Conservation (phyloP, 2,113 vertebrate genomes). For the Protobothrops mucrosquamatus region DNA sequence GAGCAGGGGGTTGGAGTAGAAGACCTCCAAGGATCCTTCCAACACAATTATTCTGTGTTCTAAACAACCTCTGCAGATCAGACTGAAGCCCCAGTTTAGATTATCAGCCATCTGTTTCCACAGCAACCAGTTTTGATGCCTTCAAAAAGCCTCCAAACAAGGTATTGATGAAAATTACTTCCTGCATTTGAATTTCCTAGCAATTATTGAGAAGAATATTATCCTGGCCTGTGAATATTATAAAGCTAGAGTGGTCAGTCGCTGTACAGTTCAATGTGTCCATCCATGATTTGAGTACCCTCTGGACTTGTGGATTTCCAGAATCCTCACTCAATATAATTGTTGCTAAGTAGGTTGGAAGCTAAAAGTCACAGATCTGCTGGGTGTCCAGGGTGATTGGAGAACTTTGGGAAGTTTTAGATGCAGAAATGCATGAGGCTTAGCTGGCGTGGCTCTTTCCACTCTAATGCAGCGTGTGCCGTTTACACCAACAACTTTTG, state of each 20-base stretch:
- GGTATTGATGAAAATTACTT: background rate
- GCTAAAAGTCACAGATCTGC: background rate
- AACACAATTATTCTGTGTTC: background rate
- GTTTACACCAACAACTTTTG: background rate
- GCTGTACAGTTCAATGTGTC: background rate
- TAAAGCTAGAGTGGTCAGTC: background rate
- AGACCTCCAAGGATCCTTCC: background rate
- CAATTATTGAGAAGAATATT: background rate
- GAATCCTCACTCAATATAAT: background rate
- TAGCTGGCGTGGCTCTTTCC: background rate
- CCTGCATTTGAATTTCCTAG: background rate
- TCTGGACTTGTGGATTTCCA: background rate
- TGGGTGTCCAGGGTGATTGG: background rate
- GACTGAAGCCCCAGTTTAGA: background rate
- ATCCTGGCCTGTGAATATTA: background rate
- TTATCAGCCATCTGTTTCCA: background rate
- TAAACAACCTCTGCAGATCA: background rate
- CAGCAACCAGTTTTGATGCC: background rate
- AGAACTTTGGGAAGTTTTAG: background rate
- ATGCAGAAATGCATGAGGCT: background rate
- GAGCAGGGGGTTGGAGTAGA: background rate
- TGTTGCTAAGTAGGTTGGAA: background rate
- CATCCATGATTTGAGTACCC: background rate
- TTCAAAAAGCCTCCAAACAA: background rate
- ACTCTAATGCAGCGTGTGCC: background rate